phyloP scores from a whole-genome alignment of 2,888 invertebrate genomes.

The Lottia gigantea region DNA sequence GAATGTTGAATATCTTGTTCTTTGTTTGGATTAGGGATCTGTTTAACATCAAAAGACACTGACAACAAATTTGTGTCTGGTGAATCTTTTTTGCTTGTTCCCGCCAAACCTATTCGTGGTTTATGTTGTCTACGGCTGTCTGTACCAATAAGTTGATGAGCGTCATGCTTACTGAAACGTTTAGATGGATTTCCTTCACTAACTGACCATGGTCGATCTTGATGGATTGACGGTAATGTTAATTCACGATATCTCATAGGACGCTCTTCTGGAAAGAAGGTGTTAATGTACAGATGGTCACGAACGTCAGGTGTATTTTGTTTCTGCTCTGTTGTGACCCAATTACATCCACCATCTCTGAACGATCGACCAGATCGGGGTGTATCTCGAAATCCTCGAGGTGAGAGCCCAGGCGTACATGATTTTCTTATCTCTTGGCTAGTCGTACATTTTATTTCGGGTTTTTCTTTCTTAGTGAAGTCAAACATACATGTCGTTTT shows the following conservation, averaged over 20 bases:
- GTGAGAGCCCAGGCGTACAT: not conserved
- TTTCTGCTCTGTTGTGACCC: slow-evolving; percentile 9
- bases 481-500: not conserved
- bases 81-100: not conserved
- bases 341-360: not conserved
- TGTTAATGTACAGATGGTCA: slow-evolving; percentile 31
- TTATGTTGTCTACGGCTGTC: not conserved
- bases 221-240: slow-evolving; percentile 19
- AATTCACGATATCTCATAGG: slow-evolving; percentile 21
- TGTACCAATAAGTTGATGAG: not conserved
- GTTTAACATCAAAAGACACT: not conserved
- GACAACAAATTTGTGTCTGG: not conserved
- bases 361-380: not conserved
- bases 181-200: slow-evolving; percentile 24
- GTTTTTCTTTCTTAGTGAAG: not conserved
- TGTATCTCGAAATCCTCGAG: not conserved
- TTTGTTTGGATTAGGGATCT: not conserved
- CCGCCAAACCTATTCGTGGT: not conserved
- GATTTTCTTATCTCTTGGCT: not conserved
- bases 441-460: not conserved
- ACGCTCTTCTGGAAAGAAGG: slow-evolving; percentile 29
- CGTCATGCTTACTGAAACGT: not conserved
- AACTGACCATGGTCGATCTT: slow-evolving; percentile 25
- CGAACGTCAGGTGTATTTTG: slow-evolving; percentile 22
- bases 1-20: not conserved